Conservation (phyloP, 2,888 invertebrate genomes). For the Panzeria rudis region DNA sequence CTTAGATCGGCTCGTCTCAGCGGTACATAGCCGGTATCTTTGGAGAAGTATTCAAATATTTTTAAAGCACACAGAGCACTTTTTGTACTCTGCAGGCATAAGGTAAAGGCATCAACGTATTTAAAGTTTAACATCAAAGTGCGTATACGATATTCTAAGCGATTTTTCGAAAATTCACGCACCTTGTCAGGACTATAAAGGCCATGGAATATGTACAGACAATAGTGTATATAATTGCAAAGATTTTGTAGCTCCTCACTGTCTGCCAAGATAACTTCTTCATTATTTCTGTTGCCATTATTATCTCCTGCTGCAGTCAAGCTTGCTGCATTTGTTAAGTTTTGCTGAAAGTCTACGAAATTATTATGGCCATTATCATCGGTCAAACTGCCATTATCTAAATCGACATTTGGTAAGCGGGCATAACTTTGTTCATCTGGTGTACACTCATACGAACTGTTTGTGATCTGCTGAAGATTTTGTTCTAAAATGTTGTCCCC, state of each 20-base stretch:
- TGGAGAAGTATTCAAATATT: constrained; percentile 84
- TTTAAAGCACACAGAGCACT: constrained; percentile 80
- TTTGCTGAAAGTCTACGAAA: constrained; percentile 42
- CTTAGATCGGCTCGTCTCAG: constrained; percentile 82
- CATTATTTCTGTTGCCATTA: constrained; percentile 13
- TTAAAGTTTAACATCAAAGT: constrained; percentile 83
- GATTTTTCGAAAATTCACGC: constrained; percentile 79
- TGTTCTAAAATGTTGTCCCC: constrained; percentile 26
- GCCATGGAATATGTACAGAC: constrained; percentile 83
- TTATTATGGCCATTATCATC: constrained; percentile 54
- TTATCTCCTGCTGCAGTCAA: constrained; percentile 17
- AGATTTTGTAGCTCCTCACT: constrained; percentile 65
- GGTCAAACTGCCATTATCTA: constrained; percentile 72
- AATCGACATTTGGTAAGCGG: constrained; percentile 77
- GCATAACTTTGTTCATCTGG: constrained; percentile 82
- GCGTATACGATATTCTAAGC: constrained; percentile 82
- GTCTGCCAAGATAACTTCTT: constrained; percentile 63
- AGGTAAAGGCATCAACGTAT: constrained; percentile 82
- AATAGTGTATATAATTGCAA: constrained; percentile 83
- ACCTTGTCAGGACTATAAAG: constrained; percentile 83
- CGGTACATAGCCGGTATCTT: constrained; percentile 83
- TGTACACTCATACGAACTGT: constrained; percentile 79
- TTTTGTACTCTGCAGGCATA: constrained; percentile 81
- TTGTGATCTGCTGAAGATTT: constrained; percentile 44
- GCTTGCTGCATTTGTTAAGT: constrained; percentile 31